Evolutionary conservation across 2,113 vertebrate species (phyloP).

Genomic region (Naja naja): DNA sequence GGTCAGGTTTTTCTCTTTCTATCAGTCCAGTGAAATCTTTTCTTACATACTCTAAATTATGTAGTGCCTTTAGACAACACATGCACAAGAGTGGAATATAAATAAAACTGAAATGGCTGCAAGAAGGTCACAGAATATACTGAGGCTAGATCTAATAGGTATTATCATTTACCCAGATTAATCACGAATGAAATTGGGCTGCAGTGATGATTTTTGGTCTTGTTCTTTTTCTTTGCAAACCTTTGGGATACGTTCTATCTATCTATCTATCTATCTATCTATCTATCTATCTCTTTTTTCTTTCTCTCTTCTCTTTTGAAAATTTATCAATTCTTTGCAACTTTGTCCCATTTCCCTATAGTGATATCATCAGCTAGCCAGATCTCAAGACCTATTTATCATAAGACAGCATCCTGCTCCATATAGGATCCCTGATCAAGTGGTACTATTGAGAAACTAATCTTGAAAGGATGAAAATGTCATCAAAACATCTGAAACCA

Average conservation of each 20-base stretch:
- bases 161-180: background rate
- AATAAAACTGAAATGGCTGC: constrained; percentile 51
- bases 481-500: background rate
- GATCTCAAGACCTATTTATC: background rate
- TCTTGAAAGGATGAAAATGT: background rate
- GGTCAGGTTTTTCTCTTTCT: background rate
- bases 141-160: constrained; percentile 8
- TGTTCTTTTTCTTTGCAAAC: background rate
- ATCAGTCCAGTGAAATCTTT: constrained; percentile 29
- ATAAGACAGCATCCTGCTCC: background rate
- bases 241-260: background rate
- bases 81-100: constrained; percentile 56
- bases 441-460: background rate
- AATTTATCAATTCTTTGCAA: background rate
- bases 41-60: constrained; percentile 60
- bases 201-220: background rate
- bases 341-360: background rate
- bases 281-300: background rate
- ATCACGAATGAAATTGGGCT: background rate
- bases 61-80: constrained; percentile 58
- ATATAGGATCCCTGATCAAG: background rate
- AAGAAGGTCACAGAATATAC: constrained; percentile 1
- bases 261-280: too few species aligned
- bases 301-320: background rate
- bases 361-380: background rate